phyloP scores from a whole-genome alignment of 2,888 invertebrate species.

The Campopleginae sp. region DNA sequence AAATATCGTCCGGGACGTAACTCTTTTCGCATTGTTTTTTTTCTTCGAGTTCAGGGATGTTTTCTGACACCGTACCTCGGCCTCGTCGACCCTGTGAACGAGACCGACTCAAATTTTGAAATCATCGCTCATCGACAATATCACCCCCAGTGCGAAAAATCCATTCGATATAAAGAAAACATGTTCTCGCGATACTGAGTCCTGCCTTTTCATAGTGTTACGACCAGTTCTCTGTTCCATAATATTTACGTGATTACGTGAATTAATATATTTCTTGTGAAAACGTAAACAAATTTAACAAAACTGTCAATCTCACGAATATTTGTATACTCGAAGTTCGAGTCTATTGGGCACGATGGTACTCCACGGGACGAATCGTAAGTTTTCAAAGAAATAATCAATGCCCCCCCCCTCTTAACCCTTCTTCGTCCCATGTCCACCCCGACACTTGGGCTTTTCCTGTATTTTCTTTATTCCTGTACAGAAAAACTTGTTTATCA shows the following conservation, averaged over 20 bases:
- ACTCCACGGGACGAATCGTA: conserved; percentile 83
- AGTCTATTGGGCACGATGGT: conserved; percentile 79
- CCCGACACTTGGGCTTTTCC: neutral
- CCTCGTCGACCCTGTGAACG: conserved; percentile 62
- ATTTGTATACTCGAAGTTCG: conserved; percentile 39
- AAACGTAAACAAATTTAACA: conserved; percentile 8
- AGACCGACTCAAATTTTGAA: conserved; percentile 30
- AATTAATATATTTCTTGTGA: neutral
- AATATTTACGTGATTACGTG: conserved; percentile 27
- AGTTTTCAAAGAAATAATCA: conserved; percentile 72
- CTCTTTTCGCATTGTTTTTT: neutral
- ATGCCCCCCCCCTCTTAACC: conserved; percentile 14
- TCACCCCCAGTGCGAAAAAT: neutral
- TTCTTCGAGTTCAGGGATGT: conserved; percentile 37
- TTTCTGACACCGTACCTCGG: conserved; percentile 45
- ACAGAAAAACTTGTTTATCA: neutral
- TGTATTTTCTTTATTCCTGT: neutral
- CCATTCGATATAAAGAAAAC: conserved; percentile 6
- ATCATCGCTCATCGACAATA: neutral
- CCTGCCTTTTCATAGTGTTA: neutral
- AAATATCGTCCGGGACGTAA: neutral
- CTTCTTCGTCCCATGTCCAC: neutral
- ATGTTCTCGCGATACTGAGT: conserved; percentile 3
- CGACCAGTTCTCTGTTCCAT: conserved; percentile 1
- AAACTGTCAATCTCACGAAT: conserved; percentile 3